Percentiles rank a stretch among this genome's conserved stretches.
Conservation (phyloP, 2,113 vertebrate species). For the Talpa occidentalis region DNA sequence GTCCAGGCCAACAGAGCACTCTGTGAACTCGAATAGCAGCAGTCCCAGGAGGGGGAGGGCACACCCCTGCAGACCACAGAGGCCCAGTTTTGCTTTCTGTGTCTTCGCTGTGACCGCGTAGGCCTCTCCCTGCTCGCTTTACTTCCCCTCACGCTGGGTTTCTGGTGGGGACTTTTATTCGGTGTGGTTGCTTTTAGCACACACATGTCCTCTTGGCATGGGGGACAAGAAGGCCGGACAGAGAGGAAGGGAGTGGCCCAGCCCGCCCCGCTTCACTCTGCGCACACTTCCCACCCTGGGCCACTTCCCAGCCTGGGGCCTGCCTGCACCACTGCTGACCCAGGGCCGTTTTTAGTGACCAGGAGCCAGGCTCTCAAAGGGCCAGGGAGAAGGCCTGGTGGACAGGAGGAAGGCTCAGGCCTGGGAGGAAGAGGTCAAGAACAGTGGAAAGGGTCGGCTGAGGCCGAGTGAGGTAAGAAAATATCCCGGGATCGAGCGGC, state of each 20-base stretch:
- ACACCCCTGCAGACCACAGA: neutral
- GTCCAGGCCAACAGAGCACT: too few species aligned
- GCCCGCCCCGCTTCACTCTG: neutral
- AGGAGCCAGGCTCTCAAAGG: neutral
- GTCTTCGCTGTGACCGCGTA: neutral
- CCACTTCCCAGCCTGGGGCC: neutral
- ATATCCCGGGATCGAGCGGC: neutral
- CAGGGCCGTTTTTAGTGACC: neutral
- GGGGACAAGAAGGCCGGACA: too few species aligned
- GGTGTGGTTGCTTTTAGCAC: neutral
- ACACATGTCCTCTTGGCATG: neutral
- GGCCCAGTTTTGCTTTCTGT: neutral
- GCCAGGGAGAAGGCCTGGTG: neutral
- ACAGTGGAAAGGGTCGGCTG: neutral
- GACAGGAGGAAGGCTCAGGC: neutral
- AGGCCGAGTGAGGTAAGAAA: neutral
- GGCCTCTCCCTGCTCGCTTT: neutral
- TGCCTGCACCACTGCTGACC: neutral
- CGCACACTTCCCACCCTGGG: neutral
- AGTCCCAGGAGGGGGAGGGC: neutral
- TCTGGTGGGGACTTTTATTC: too few species aligned
- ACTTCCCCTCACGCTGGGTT: neutral
- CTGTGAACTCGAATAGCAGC: too few species aligned
- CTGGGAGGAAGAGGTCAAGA: neutral
- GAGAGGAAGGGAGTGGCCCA: conserved; percentile 7